A percentile compares a stretch with the other conserved stretches of the same genome.
Evolutionary conservation across 2,797 vertebrate species (phyloP).

Genomic region (Pantherophis vulpinus): DNA sequence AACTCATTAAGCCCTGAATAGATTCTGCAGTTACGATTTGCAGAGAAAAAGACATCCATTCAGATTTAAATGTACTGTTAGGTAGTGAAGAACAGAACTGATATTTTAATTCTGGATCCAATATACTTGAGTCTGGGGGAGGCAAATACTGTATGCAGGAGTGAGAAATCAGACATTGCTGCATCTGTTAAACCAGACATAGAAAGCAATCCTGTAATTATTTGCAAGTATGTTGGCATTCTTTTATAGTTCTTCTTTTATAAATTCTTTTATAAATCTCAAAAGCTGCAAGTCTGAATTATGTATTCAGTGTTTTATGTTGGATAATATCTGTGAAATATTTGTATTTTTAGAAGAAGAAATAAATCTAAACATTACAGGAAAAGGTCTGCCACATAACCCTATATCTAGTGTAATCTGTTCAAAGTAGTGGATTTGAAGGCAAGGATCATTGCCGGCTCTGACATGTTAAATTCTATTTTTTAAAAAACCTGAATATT

Average conservation of each 20-base stretch:
- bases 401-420: background rate
- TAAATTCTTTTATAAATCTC: background rate
- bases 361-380: background rate
- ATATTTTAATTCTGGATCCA: background rate
- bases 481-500: background rate
- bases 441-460: background rate
- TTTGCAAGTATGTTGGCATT: background rate
- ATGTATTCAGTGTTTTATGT: background rate
- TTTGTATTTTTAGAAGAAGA: background rate
- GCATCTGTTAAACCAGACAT: background rate
- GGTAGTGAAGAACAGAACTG: background rate
- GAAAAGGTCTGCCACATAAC: background rate
- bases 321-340: background rate
- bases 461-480: background rate
- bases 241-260: background rate
- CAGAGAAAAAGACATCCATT: background rate
- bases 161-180: background rate
- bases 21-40: background rate
- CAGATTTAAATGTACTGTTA: background rate
- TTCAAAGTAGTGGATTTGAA: background rate
- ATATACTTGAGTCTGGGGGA: background rate
- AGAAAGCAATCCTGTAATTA: background rate
- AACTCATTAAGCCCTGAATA: background rate
- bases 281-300: background rate
- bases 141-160: background rate